Conservation (phyloP, 2,888 invertebrate species). For the Tortrix viridana region DNA sequence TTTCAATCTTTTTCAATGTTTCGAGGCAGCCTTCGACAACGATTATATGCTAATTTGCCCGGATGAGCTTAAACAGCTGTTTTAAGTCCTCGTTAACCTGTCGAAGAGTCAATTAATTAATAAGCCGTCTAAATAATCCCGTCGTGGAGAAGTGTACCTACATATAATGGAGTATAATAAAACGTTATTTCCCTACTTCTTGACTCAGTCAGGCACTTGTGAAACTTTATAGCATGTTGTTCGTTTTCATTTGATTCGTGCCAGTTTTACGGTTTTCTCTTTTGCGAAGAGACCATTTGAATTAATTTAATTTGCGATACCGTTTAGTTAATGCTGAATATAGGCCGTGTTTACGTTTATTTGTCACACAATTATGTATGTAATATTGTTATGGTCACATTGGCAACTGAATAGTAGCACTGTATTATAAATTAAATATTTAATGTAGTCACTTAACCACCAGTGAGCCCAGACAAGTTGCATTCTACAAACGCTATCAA, state of each 20-base stretch:
- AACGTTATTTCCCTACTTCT: constrained; percentile 53
- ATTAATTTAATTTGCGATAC: not conserved
- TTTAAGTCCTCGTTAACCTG: constrained; percentile 24
- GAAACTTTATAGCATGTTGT: constrained; percentile 48
- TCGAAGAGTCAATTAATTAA: constrained; percentile 76
- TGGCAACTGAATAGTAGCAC: too few species aligned
- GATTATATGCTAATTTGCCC: not conserved
- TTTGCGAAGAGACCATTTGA: not conserved
- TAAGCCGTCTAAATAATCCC: constrained; percentile 72
- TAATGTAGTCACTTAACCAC: too few species aligned
- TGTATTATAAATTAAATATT: too few species aligned
- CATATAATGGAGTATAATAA: too few species aligned
- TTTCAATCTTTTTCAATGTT: too few species aligned
- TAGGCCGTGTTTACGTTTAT: too few species aligned
- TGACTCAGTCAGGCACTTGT: constrained; percentile 51
- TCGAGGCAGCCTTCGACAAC: not conserved
- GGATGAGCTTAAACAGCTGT: not conserved
- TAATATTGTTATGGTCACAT: too few species aligned
- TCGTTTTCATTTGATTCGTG: not conserved
- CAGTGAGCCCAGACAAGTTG: too few species aligned
- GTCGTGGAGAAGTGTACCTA: too few species aligned
- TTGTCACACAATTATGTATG: too few species aligned
- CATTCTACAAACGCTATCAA: too few species aligned
- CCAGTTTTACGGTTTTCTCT: not conserved
- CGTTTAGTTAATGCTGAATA: too few species aligned